phyloP scores from a whole-genome alignment of 1,140 invertebrate species.

The Mercenaria mercenaria region DNA sequence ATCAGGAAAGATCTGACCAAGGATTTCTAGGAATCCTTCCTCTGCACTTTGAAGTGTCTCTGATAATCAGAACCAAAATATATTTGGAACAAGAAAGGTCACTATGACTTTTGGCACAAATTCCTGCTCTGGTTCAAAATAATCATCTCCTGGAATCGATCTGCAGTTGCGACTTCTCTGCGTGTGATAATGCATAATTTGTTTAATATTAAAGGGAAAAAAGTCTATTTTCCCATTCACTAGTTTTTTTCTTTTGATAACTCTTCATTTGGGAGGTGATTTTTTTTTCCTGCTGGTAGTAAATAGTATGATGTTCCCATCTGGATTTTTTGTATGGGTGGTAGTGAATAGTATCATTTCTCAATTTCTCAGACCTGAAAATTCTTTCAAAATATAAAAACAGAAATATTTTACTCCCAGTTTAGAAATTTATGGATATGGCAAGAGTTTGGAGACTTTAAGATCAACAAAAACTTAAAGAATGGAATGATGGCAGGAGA shows the following conservation, averaged over 20 bases:
- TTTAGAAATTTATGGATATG: not conserved
- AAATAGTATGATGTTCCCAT: not conserved
- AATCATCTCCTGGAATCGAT: not conserved
- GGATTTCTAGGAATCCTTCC: not conserved
- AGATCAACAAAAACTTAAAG: slow-evolving; percentile 9
- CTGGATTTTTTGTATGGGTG: not conserved
- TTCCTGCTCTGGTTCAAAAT: not conserved
- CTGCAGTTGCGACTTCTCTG: no score
- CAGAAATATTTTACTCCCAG: not conserved
- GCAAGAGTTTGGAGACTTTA: not conserved
- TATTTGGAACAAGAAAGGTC: not conserved
- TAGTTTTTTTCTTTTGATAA: not conserved
- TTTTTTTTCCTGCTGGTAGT: not conserved
- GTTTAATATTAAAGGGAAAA: not conserved
- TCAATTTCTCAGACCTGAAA: no score
- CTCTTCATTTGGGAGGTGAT: not conserved
- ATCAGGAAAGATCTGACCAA: not conserved
- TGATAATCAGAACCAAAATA: not conserved
- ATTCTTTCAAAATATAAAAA: not conserved
- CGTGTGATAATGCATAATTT: no score
- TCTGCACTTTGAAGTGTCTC: not conserved
- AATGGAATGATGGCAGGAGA: slow-evolving; percentile 4
- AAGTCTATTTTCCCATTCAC: not conserved
- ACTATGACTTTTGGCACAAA: not conserved
- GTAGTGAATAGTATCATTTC: no score